Evolutionary conservation across 2,888 invertebrate species (phyloP), one percentile per base, ranked within the genome.

Genomic region (Ochropleura leucogaster): DNA sequence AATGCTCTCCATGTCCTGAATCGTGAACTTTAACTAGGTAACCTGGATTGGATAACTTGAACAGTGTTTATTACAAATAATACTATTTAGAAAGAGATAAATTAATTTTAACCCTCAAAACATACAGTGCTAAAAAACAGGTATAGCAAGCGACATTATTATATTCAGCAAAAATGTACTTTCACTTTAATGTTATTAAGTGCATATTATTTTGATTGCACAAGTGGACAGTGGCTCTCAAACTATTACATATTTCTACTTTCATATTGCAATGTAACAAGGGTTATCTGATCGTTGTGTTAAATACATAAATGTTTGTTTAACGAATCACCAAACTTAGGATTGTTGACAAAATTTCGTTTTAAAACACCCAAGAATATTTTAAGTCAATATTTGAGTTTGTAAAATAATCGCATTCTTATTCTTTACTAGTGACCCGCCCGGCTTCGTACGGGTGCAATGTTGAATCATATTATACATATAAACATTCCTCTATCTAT

Each of bases 131-230:
- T 18, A 10, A 8, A 30, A 70, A 79, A 76, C 79, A 63, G 49
- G 76, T 76, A n/a, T 42, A 18, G 30, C 79, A 55, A 76, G 71
- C 79, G 62, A 63, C 63, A 55, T 76, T 76, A 79, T 44, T 14
- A 18, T 12, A 72, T 47, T 51, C n/a, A n/a, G 44, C 53, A 72
- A 60, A 80, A 47, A 18, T 8, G 0, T 14, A 79, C 76, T 76
- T 76, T 76, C 72, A 76, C 72, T 57, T 71, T 9, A 8, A 46
- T 49, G 30, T 44, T 49, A 12, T 57, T 67, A 67, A 75, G 47
- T 68, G 77, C 53, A 67, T 60, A 20, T 76, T 57, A 59, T 68
- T 77, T 67, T 79, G 53, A 79, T 76, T 76, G 70, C 62, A 55
- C 30, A 68, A 78, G 16, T 44, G 10, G 40, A 0, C 79, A 30